Conservation (phyloP, 2,797 vertebrate genomes). For the Distichodus sexfasciatus region DNA sequence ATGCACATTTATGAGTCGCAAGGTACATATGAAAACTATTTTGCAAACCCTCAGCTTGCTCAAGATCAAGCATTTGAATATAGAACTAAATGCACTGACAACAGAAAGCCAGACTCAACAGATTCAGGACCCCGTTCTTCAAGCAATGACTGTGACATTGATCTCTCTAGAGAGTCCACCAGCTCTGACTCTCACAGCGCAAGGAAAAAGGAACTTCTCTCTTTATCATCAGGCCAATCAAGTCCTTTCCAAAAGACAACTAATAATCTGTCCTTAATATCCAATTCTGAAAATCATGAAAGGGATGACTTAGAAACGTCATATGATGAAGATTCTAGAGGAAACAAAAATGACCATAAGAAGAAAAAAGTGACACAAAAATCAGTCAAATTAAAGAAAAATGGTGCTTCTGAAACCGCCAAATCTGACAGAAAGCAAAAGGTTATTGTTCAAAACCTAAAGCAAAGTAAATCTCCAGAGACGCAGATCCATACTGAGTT, state of each 20-base stretch:
- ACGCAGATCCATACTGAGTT: conserved; percentile 45
- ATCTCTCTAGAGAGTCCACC: conserved; percentile 60
- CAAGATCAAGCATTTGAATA: conserved; percentile 47
- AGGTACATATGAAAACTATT: conserved; percentile 64
- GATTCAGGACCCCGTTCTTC: conserved; percentile 55
- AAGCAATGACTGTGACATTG: conserved; percentile 65
- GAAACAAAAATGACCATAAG: conserved; percentile 26
- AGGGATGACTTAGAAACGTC: conserved; percentile 9
- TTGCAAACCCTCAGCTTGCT: conserved; percentile 59
- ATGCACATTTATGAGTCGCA: conserved; percentile 70
- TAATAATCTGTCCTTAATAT: conserved; percentile 44
- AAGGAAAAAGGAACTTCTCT: conserved; percentile 67
- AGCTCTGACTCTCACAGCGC: conserved; percentile 56
- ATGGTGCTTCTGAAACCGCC: conserved; percentile 49
- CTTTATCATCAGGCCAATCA: conserved; percentile 65
- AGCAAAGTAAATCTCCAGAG: conserved; percentile 50
- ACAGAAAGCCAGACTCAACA: conserved; percentile 53
- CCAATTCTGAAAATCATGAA: conserved; percentile 35
- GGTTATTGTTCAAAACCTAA: conserved; percentile 41
- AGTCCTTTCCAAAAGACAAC: conserved; percentile 37
- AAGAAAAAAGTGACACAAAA: conserved; percentile 47
- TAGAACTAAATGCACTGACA: conserved; percentile 32
- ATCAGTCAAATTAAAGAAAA: conserved; percentile 39
- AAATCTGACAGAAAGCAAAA: conserved; percentile 55
- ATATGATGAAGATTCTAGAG: conserved; percentile 19